phyloP scores from a whole-genome alignment of 2,797 vertebrate genomes.

The Carapus acus region DNA sequence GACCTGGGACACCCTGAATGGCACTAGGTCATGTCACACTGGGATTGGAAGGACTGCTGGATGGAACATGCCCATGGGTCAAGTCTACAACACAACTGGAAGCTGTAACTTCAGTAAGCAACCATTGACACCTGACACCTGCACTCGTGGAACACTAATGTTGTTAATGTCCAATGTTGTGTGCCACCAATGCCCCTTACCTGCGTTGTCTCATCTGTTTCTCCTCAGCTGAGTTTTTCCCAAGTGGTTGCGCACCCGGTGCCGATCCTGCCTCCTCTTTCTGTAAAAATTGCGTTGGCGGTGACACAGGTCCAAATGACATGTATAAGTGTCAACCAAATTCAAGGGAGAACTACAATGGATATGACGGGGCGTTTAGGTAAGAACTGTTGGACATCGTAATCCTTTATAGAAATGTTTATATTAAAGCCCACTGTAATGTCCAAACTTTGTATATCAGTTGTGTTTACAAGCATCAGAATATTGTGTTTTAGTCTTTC shows the following conservation, averaged over 20 bases:
- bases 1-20: conserved; percentile 67
- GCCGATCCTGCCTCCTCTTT: conserved; percentile 50
- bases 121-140: no score
- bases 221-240: conserved; percentile 64
- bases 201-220: conserved; percentile 19
- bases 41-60: conserved; percentile 81
- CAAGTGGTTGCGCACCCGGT: conserved; percentile 70
- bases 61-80: conserved; percentile 88
- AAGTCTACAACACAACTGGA: conserved; percentile 53
- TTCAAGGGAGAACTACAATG: conserved; percentile 61
- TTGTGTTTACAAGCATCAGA: no score
- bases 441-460: no score
- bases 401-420: no score
- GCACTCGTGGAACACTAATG: background rate
- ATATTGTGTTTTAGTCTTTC: no score
- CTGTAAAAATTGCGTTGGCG: conserved; percentile 63
- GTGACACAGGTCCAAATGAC: conserved; percentile 37
- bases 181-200: background rate
- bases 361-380: conserved; percentile 74
- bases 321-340: conserved; percentile 62
- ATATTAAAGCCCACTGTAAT: no score
- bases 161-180: background rate
- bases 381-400: no score
- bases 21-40: conserved; percentile 84
- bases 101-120: conserved; percentile 80